Conservation (phyloP, 2,888 invertebrate genomes). For the Xestia ashworthii region DNA sequence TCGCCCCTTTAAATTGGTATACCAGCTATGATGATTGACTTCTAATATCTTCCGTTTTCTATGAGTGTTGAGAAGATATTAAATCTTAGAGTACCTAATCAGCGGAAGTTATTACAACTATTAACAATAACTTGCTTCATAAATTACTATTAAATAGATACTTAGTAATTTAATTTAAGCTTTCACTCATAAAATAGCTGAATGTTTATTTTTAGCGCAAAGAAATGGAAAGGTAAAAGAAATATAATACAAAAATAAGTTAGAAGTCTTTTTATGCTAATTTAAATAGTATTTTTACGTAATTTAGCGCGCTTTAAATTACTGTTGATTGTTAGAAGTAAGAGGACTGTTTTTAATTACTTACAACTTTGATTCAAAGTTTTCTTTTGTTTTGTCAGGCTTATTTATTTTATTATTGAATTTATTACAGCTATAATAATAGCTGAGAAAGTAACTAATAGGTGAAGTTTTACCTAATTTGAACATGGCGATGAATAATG, state of each 20-base stretch:
- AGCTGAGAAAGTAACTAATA: not conserved
- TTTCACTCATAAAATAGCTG: constrained; percentile 18
- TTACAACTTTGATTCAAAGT: not conserved
- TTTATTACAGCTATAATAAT: not conserved
- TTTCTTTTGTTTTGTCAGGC: not conserved
- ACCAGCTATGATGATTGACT: not conserved
- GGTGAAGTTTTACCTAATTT: not conserved
- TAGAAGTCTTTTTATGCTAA: constrained; percentile 20
- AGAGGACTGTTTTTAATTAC: not conserved
- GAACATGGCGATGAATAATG: not conserved
- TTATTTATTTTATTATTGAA: not conserved
- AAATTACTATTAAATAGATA: not conserved
- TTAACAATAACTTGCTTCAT: not conserved
- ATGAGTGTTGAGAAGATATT: not conserved
- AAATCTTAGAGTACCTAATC: not conserved
- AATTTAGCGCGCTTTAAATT: not conserved
- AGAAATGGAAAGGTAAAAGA: constrained; percentile 17
- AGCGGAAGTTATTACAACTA: not conserved
- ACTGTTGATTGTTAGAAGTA: not conserved
- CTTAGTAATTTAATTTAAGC: constrained; percentile 1
- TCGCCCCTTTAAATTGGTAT: not conserved
- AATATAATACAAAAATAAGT: constrained; percentile 1
- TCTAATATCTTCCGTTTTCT: not conserved
- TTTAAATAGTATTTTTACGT: constrained; percentile 19
- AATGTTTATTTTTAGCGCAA: constrained; percentile 1